A percentile compares a stretch with the other conserved stretches of the same genome.
Evolutionary conservation across 2,888 invertebrate species (phyloP).

Genomic region (Eurytoma adleriae): DNA sequence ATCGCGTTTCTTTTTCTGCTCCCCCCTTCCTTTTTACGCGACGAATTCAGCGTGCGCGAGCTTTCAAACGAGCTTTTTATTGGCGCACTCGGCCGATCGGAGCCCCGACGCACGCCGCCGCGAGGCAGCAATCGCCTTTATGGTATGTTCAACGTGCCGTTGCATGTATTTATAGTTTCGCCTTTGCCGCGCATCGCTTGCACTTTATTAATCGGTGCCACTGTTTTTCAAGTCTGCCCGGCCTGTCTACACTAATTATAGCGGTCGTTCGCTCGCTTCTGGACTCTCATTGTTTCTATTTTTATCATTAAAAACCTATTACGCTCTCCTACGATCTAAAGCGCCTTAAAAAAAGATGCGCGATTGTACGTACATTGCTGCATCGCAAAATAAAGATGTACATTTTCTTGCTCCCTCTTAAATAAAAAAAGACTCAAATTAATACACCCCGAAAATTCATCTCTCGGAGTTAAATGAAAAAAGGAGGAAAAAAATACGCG

Average conservation of each 20-base stretch:
- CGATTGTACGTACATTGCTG: neutral
- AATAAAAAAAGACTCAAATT: neutral
- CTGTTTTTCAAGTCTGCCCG: no score
- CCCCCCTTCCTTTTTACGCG: neutral
- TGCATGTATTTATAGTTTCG: no score
- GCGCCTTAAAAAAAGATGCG: neutral
- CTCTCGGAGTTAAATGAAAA: neutral
- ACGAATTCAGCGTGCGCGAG: no score
- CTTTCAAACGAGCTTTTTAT: conserved; percentile 24
- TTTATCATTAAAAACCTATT: no score
- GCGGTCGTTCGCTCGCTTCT: no score
- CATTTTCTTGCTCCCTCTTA: neutral
- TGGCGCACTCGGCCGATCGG: no score
- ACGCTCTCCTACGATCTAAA: neutral
- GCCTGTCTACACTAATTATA: no score
- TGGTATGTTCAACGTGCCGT: no score
- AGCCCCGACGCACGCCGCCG: no score
- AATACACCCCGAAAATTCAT: conserved; percentile 4
- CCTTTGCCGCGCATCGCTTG: conserved; percentile 17
- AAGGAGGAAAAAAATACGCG: neutral
- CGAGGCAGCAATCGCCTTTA: no score
- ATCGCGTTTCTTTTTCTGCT: conserved; percentile 10
- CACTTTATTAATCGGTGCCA: no score
- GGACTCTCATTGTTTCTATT: no score
- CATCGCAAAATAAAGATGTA: neutral